Evolutionary conservation across 2,797 vertebrate species (phyloP), one percentile per base, ranked within the genome.

Genomic region (Cirrhinus molitorella): DNA sequence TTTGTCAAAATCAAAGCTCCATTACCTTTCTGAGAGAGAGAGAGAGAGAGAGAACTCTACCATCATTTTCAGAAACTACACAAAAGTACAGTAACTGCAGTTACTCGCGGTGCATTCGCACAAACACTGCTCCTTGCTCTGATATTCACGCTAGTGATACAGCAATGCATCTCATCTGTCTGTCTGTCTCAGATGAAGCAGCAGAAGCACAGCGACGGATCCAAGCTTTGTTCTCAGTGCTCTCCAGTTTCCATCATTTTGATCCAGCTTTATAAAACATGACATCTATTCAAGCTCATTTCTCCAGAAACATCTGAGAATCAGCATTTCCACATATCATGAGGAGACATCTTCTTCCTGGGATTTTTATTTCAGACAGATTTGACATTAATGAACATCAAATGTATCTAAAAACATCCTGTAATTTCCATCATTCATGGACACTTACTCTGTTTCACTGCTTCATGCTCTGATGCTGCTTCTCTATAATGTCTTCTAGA

Each of bases 401-500:
- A 6, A 61, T 28, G 13, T 31, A 31, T 63, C 14, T 40, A 7
- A 40, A 63, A 63, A 63, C 63, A 37, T 34, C 16, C 8, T 34
- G 34, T 67, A n/a, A 40, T 67, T n/a, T 72, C 67, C 14, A 17
- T 9, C n/a, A 45, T 37, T 40, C 28, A 1, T 53, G 19, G 28
- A 53, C 49, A n/a, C 31, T 4, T n/a, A n/a, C 21, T 40, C 13
- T 17, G 31, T 16, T 57, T 47, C 17, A 51, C 4, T 31, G 23
- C 45, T 11, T n/a, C 21, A 23, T 11, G 21, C n/a, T 57, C 53
- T 17, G 43, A 71, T 17, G 14, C 72, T 55, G 16, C 49, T 23
- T 55, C 31, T 55, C 21, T 57, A 12, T 43, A 59, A 76, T 43
- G 34, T 53, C 37, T 75, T 43, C 57, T 17, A 75, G 73, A 75